phyloP scores from a whole-genome alignment of 2,797 vertebrate genomes.

The Gymnoscopelus microlampas region DNA sequence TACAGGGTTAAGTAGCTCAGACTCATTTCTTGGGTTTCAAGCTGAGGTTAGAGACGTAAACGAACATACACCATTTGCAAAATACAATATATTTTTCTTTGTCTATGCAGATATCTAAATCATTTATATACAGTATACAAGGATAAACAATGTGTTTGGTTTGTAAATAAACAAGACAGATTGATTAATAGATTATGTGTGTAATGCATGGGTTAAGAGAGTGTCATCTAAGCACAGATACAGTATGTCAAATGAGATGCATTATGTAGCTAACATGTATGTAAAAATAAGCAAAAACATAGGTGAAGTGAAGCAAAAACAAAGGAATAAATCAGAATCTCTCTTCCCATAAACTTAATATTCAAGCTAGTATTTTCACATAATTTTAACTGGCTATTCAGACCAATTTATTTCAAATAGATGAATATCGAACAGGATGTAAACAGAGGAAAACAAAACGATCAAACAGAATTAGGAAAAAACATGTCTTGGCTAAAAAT shows the following conservation, averaged over 20 bases:
- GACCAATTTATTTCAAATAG: background rate
- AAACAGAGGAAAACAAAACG: constrained; percentile 4
- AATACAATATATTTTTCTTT: constrained; percentile 77
- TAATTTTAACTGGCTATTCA: constrained; percentile 3
- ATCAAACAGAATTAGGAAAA: too few species aligned
- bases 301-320: background rate
- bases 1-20: constrained; percentile 77
- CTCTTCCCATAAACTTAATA: background rate
- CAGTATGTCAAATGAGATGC: background rate
- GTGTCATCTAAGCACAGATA: background rate
- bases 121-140: constrained; percentile 77
- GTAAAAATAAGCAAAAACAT: background rate
- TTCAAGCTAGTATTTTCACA: background rate
- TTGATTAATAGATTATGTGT: constrained; percentile 38
- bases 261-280: constrained; percentile 4
- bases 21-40: constrained; percentile 75
- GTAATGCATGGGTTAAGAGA: constrained; percentile 54
- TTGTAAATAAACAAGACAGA: constrained; percentile 49
- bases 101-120: constrained; percentile 67
- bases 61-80: constrained; percentile 74
- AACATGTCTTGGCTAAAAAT: too few species aligned
- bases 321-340: background rate
- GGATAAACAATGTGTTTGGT: constrained; percentile 49
- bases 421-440: constrained; percentile 8
- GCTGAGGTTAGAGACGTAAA: constrained; percentile 53